Evolutionary conservation across 2,113 vertebrate species (phyloP).

Genomic region (Saimiri boliviensis): DNA sequence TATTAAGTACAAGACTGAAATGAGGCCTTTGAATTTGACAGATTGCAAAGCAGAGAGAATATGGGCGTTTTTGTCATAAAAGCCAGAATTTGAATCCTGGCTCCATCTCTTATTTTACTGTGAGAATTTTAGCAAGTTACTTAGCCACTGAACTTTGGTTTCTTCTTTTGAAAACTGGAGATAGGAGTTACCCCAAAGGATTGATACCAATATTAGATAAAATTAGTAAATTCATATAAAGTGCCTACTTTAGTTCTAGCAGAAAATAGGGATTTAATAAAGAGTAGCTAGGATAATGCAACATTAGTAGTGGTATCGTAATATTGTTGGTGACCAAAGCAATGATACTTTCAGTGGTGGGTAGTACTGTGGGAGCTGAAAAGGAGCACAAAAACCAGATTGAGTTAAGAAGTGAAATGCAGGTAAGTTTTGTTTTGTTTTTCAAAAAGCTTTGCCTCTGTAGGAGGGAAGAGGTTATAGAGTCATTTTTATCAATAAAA

Average conservation of each 20-base stretch:
- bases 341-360: not conserved
- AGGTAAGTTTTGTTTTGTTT: not conserved
- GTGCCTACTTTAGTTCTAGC: not conserved
- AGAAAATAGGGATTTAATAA: not conserved
- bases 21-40: not conserved
- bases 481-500: slow-evolving; percentile 35
- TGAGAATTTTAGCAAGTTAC: slow-evolving; percentile 1
- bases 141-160: slow-evolving; percentile 17
- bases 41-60: not conserved
- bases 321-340: not conserved
- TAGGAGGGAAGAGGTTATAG: not conserved
- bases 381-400: not conserved
- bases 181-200: not conserved
- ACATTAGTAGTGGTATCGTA: not conserved
- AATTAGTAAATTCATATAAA: not conserved
- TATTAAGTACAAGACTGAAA: not conserved
- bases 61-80: not conserved
- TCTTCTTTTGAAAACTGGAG: slow-evolving; percentile 21
- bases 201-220: slow-evolving; percentile 8
- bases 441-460: not conserved
- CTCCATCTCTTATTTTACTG: not conserved
- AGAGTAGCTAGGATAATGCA: not conserved
- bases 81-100: not conserved
- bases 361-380: not conserved
- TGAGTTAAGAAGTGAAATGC: not conserved